Conservation (phyloP, 1,140 invertebrate genomes). For the Protaetia brevitarsis region DNA sequence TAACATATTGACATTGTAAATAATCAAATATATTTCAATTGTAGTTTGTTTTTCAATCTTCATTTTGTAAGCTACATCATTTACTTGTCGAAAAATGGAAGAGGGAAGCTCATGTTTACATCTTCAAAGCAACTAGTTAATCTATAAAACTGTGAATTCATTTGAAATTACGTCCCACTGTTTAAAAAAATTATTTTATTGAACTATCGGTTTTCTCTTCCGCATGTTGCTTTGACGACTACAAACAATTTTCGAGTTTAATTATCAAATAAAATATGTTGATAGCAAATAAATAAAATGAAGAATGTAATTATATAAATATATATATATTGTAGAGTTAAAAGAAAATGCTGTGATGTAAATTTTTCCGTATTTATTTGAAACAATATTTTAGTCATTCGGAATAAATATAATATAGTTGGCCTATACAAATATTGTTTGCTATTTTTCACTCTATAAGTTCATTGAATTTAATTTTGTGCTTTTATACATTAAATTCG, state of each 20-base stretch:
- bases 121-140: conserved; percentile 1
- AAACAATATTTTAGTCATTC: conserved; percentile 33
- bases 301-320: conserved; percentile 32
- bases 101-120: conserved; percentile 14
- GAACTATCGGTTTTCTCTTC: neutral
- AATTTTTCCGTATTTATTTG: conserved; percentile 43
- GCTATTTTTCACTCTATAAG: conserved; percentile 7
- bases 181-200: neutral
- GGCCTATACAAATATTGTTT: conserved; percentile 17
- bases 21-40: neutral
- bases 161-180: neutral
- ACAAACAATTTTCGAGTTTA: neutral
- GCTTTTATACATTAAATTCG: neutral
- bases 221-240: neutral
- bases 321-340: conserved; percentile 30
- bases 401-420: conserved; percentile 19
- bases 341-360: conserved; percentile 37
- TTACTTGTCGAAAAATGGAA: neutral
- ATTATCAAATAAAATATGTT: conserved; percentile 2
- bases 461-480: conserved; percentile 13
- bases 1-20: conserved; percentile 7
- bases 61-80: neutral
- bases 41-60: neutral
- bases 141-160: no score
- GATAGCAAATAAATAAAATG: neutral